Base-by-base conservation (phyloP, 2,888 invertebrate genomes). In the Tenthredo amoena region DNA sequence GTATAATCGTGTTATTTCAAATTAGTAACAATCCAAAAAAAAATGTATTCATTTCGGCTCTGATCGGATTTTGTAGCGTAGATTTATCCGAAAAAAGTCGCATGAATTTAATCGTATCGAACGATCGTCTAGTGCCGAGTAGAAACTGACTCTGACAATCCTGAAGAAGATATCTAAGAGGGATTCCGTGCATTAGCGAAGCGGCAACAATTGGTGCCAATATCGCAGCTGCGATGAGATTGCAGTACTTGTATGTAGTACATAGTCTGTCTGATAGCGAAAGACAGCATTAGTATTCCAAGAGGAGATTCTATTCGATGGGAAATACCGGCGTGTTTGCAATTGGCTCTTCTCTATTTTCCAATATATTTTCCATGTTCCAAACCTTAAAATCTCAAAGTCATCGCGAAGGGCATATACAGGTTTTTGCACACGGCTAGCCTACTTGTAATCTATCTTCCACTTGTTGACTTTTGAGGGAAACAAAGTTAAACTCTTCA, bases 131-230 rank as follows among this genome's bases (percentile, higher is more conserved):
- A 5, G 31, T 18, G n/a, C 10, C 31, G 55, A 77, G 31, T 7
- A 55, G 31, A 18, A 55, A n/a, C 26, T 5, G 18, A 10, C n/a
- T 76, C 26, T 9, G 77, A 77, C 50, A 15, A 31, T 2, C 50
- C 40, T n/a, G 77, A 55, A 34, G 9, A n/a, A 77, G 34, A 55
- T 31, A 55, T 77, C 50, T 55, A 34, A 77, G 50, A 77, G 77
- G 55, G 50, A 77, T 77, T 77, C 55, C 50, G 55, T 55, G 77
- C 55, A 77, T 77, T 77, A 77, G 77, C 50, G 50, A 55, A 77
- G 18, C 77, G n/a, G 55, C 77, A 77, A 77, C 77, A 77, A 77
- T 55, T 55, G 77, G 26, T 77, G 77, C 77, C 77, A 55, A 77
- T 77, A 77, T 77, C 40, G 77, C 18, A 55, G 55, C 77, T 40